phyloP scores from a whole-genome alignment of 1,140 invertebrate genomes.

The Triops longicaudatus region DNA sequence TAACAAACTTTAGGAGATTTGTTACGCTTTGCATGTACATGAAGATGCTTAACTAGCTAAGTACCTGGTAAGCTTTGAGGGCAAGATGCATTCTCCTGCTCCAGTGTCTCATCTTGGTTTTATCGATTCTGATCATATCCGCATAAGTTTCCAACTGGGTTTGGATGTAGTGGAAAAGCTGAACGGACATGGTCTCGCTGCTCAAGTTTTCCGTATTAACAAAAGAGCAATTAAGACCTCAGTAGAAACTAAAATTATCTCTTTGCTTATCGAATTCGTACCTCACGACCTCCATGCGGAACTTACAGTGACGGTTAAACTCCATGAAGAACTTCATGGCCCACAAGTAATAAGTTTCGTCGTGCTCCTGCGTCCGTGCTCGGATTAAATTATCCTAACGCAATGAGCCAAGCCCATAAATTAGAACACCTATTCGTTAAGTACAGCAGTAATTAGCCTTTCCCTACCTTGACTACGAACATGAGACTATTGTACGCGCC shows the following conservation, averaged over 20 bases:
- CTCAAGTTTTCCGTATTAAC: background rate
- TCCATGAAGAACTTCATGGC: constrained; percentile 93
- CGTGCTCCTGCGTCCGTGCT: constrained; percentile 56
- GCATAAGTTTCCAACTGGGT: constrained; percentile 80
- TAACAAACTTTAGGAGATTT: no score
- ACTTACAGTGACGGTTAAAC: constrained; percentile 75
- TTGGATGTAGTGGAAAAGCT: constrained; percentile 86
- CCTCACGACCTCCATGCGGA: constrained; percentile 78
- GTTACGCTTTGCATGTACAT: background rate
- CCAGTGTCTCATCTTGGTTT: constrained; percentile 75
- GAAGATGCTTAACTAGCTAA: constrained; percentile 30
- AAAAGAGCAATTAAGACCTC: constrained; percentile 4
- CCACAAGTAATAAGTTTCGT: constrained; percentile 92
- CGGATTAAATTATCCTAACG: constrained; percentile 49
- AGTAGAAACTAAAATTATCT: constrained; percentile 29
- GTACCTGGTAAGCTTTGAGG: constrained; percentile 57
- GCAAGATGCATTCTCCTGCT: constrained; percentile 71
- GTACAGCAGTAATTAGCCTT: constrained; percentile 26
- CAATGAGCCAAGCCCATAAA: constrained; percentile 17
- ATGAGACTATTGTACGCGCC: constrained; percentile 87
- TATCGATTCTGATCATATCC: constrained; percentile 77
- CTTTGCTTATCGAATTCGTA: constrained; percentile 28
- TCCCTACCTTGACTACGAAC: constrained; percentile 58
- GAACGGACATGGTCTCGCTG: constrained; percentile 81
- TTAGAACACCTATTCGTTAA: constrained; percentile 23